Evolutionary conservation across 2,113 vertebrate genomes (phyloP).

Genomic region (Zosterops japonicus): DNA sequence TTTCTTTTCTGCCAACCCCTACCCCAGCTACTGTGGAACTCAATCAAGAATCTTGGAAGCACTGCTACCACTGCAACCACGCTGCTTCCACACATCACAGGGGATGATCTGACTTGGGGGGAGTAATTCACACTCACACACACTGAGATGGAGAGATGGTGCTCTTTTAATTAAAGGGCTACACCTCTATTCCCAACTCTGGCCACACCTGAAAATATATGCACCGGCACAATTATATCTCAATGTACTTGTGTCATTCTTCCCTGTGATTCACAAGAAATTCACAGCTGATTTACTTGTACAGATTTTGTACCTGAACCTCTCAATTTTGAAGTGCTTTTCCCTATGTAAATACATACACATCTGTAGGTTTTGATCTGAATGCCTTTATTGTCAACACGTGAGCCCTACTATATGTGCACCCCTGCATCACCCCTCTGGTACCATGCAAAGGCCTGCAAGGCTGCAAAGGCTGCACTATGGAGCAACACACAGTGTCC

Average conservation of each 20-base stretch:
- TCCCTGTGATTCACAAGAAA: not conserved
- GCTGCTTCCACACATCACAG: not conserved
- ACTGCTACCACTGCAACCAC: not conserved
- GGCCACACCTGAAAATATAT: not conserved
- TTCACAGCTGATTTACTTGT: not conserved
- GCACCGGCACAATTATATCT: not conserved
- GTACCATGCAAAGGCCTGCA: not conserved
- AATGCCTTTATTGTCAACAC: not conserved
- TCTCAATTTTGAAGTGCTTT: not conserved
- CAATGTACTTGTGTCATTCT: not conserved
- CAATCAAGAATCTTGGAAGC: not conserved
- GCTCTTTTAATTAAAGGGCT: conserved; percentile 16
- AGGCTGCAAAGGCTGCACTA: not conserved
- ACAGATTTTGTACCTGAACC: not conserved
- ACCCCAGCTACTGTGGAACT: not conserved
- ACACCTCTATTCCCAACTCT: conserved; percentile 8
- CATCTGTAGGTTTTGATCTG: not conserved
- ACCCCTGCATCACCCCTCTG: not conserved
- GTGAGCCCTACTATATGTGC: fast-evolving
- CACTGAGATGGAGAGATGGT: not conserved
- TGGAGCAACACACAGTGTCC: not conserved
- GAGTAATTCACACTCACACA: not conserved
- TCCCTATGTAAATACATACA: not conserved
- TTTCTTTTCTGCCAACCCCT: not conserved
- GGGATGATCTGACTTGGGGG: not conserved